Evolutionary conservation across 2,113 vertebrate genomes (phyloP).

Genomic region (Ophiodon elongatus): DNA sequence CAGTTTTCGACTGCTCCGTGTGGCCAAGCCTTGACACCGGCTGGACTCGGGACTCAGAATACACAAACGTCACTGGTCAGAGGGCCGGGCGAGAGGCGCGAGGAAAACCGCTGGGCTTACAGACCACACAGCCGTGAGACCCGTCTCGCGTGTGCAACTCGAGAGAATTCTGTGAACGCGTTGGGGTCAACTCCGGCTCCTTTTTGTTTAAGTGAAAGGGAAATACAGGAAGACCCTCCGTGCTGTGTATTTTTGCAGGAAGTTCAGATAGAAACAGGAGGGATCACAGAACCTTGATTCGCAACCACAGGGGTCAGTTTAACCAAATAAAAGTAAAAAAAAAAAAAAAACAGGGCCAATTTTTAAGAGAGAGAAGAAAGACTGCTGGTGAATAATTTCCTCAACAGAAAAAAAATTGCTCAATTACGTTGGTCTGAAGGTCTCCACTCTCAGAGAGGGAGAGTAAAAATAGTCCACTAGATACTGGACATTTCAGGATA

Average conservation of each 20-base stretch:
- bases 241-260: constrained; percentile 76
- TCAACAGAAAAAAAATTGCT: constrained; percentile 31
- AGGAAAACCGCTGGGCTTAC: constrained; percentile 1
- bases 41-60: constrained; percentile 59
- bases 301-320: constrained; percentile 70
- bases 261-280: constrained; percentile 61
- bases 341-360: not conserved
- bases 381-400: constrained; percentile 63
- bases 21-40: constrained; percentile 57
- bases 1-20: constrained; percentile 56
- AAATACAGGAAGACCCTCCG: constrained; percentile 57
- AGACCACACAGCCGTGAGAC: constrained; percentile 57
- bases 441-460: constrained; percentile 47
- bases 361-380: constrained; percentile 39
- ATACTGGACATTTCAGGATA: constrained; percentile 55
- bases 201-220: constrained; percentile 57
- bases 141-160: constrained; percentile 28
- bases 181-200: constrained; percentile 34
- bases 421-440: constrained; percentile 61
- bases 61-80: constrained; percentile 68
- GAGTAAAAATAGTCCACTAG: constrained; percentile 67
- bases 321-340: constrained; percentile 66
- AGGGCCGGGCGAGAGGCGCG: constrained; percentile 33
- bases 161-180: constrained; percentile 30
- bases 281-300: constrained; percentile 65